phyloP scores from a whole-genome alignment of 1,140 invertebrate species.

The Coenobita brevimanus region DNA sequence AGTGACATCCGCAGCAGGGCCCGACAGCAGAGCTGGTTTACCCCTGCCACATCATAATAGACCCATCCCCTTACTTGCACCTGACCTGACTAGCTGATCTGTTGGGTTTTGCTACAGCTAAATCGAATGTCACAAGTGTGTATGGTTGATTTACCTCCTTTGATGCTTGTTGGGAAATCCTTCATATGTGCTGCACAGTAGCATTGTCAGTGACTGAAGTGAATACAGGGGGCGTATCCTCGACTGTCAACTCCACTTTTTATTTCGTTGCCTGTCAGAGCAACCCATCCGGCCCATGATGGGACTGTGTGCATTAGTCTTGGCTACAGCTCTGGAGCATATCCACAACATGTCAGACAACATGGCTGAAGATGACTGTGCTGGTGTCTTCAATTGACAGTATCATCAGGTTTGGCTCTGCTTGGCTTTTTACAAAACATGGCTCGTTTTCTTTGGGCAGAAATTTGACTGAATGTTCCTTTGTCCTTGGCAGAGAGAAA shows the following conservation, averaged over 20 bases:
- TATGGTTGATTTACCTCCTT: not conserved
- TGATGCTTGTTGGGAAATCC: constrained; percentile 12
- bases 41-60: too few species aligned
- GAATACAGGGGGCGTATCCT: not conserved
- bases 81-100: not conserved
- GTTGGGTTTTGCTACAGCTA: constrained; percentile 3
- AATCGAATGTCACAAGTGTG: constrained; percentile 5
- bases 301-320: not conserved
- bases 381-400: not conserved
- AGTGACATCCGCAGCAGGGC: too few species aligned
- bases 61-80: too few species aligned
- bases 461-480: not conserved
- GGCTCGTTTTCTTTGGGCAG: too few species aligned
- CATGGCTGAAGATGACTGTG: not conserved
- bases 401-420: not conserved
- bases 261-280: not conserved
- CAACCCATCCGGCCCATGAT: constrained; percentile 11
- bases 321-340: not conserved
- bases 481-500: not conserved
- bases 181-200: not conserved
- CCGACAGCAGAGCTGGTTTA: too few species aligned
- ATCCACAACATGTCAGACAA: not conserved
- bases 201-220: constrained; percentile 9
- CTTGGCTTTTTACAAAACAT: not conserved
- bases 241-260: not conserved